These are phyloP conservation scores for Eristalis arbustorum DNA, from an alignment of 2,888 invertebrate species.

Conservation along the genomic window DNA sequence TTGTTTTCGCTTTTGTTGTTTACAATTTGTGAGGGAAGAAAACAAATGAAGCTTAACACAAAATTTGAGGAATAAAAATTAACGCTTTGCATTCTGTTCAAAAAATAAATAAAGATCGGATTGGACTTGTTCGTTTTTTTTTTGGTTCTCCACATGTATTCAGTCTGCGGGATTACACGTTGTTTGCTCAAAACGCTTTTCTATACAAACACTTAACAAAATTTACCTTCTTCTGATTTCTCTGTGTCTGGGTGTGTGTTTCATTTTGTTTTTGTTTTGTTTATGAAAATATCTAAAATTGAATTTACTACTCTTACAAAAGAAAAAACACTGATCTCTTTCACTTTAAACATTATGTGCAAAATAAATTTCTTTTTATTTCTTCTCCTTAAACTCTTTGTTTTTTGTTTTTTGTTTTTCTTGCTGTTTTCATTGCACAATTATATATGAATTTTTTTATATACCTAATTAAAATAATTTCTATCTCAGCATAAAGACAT, in stretches of 20 bases:
- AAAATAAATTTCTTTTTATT: conserved; percentile 33
- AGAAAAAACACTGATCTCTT: not conserved
- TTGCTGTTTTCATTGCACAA: conserved; percentile 38
- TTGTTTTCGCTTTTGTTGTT: not conserved
- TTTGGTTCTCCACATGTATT: not conserved
- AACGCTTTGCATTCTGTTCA: not conserved
- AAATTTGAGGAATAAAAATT: conserved; percentile 43
- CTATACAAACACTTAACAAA: conserved; percentile 14
- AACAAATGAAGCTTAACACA: not conserved
- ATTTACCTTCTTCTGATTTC: not conserved
- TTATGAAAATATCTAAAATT: conserved; percentile 63
- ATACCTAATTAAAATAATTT: not conserved
- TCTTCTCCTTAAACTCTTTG: conserved; percentile 16
- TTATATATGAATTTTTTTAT: not conserved
- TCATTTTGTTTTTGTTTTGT: conserved; percentile 14
- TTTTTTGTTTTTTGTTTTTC: conserved; percentile 21
- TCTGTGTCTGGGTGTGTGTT: not conserved
- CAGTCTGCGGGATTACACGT: conserved; percentile 11
- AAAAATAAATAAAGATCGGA: conserved; percentile 17
- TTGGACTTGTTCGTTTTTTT: not conserved
- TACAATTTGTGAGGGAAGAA: not conserved
- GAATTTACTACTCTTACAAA: conserved; percentile 51
- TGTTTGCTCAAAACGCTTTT: not conserved
- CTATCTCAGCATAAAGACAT: conserved; percentile 28
- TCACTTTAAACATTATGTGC: conserved; percentile 4